Percentiles rank a stretch among this genome's conserved stretches.
Conservation (phyloP, 64 coral and sea anemone genomes). For the Anthopleura sola region DNA sequence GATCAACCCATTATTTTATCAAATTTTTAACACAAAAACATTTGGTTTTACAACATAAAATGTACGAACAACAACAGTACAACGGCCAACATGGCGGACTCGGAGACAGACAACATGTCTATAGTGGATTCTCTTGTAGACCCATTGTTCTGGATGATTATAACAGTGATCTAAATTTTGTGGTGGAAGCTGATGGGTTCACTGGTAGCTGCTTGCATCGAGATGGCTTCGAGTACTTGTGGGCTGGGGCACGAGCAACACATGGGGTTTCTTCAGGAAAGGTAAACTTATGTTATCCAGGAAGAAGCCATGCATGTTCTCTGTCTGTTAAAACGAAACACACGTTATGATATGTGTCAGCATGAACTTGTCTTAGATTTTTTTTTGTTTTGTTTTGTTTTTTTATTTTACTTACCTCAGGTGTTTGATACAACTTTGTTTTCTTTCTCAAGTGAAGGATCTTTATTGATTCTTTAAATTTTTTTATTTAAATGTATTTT, state of each 20-base stretch:
- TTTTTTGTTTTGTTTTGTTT: too few relatives aligned
- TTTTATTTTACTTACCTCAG: too few relatives aligned
- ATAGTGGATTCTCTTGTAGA: background rate
- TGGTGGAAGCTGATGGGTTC: constrained; percentile 68
- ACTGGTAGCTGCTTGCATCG: constrained; percentile 68
- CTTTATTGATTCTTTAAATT: too few relatives aligned
- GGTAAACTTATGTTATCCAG: background rate
- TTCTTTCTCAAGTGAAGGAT: too few relatives aligned
- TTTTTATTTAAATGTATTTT: too few relatives aligned
- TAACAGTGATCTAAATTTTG: constrained; percentile 97
- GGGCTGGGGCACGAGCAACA: constrained; percentile 84
- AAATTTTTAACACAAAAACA: background rate
- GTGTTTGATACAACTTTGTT: too few relatives aligned
- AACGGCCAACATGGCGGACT: constrained; percentile 12
- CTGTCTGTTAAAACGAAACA: too few relatives aligned
- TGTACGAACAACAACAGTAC: constrained; percentile 4
- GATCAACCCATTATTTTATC: background rate
- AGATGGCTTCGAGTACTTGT: constrained; percentile 96
- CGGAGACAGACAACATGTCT: background rate
- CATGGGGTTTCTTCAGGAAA: constrained; percentile 50
- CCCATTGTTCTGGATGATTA: constrained; percentile 73
- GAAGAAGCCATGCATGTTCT: too few relatives aligned
- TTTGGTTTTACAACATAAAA: background rate
- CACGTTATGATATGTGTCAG: too few relatives aligned
- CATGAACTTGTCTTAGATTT: too few relatives aligned